Evolutionary conservation across 2,113 vertebrate genomes (phyloP).

Genomic region (Notarius lentiginosus): DNA sequence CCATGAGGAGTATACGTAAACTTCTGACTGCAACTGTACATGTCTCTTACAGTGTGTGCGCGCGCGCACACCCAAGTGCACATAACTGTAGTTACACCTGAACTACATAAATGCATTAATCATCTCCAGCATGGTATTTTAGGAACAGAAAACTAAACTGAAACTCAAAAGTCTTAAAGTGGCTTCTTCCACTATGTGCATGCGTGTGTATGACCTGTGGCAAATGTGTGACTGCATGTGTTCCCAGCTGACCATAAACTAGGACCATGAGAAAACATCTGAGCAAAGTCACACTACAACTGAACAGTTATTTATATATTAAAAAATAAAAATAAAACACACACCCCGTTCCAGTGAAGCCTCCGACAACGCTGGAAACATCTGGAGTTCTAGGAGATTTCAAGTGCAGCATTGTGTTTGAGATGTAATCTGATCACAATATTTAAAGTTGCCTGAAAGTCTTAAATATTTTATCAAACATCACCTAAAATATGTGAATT

Average conservation of each 20-base stretch:
- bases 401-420: background rate
- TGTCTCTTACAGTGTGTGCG: too few relatives aligned
- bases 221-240: background rate
- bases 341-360: background rate
- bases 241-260: background rate
- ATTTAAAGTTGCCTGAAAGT: too few relatives aligned
- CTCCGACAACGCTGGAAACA: background rate
- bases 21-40: too few relatives aligned
- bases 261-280: background rate
- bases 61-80: too few relatives aligned
- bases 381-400: background rate
- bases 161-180: background rate
- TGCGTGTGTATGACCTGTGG: background rate
- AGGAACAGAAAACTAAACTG: slow-evolving; percentile 44
- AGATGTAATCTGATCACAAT: background rate
- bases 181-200: background rate
- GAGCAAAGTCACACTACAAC: background rate
- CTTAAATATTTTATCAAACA: too few relatives aligned
- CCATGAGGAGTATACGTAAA: too few relatives aligned
- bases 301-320: background rate
- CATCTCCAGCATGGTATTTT: background rate
- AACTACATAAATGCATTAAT: slow-evolving; percentile 28
- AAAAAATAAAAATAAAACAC: background rate
- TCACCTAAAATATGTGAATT: too few relatives aligned
- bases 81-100: background rate